Base-by-base conservation (phyloP, 2,888 invertebrate genomes). In the Erebia palarica region DNA sequence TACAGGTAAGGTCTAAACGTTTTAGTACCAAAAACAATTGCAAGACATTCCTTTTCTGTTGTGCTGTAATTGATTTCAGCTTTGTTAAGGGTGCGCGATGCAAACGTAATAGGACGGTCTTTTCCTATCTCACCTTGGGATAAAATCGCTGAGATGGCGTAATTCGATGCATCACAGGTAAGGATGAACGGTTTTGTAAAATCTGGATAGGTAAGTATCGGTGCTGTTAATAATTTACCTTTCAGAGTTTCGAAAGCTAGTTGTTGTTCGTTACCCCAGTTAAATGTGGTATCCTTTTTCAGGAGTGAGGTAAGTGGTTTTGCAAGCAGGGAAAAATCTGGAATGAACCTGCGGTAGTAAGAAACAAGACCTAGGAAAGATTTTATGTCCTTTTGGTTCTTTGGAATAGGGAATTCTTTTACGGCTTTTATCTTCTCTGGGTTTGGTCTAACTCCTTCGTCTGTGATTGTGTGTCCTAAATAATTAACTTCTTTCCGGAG, bases 311-410 rank as follows among this genome's bases (percentile, higher is more conserved):
- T 78, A 0, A 79, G 68, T 0, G 78, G 77, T 70, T 80, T 78
- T 0, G 83, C 77, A 5, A 80, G 69, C 60, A 78, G 76, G 1
- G 82, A 74, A 68, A 83, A 86, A 13, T 83, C 69, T 42, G 72
- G 64, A 2, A 88, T 86, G 70, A 87, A 88, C 55, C 82, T 76
- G 11, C 86, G 58, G 64, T 87, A 86, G 68, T 86, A 87, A 0
- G 82, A 82, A 0, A 79, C 71, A 10, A 87, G 63, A 4, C 86
- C 86, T 3, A 78, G 59, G 27, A 78, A 77, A 1, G 74, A 57
- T 10, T 57, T n/a, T n/a, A n/a, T n/a, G n/a, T 57, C 21, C 70
- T 73, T 78, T 75, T 1, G 76, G 73, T 13, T 76, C 74, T 68
- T 18, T 75, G 75, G 1, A 18, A 55, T 16, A 9, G 77, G 75